These are phyloP conservation scores for Oryzias celebensis DNA, from an alignment of 2,113 vertebrate genomes.

Conservation along the genomic window DNA sequence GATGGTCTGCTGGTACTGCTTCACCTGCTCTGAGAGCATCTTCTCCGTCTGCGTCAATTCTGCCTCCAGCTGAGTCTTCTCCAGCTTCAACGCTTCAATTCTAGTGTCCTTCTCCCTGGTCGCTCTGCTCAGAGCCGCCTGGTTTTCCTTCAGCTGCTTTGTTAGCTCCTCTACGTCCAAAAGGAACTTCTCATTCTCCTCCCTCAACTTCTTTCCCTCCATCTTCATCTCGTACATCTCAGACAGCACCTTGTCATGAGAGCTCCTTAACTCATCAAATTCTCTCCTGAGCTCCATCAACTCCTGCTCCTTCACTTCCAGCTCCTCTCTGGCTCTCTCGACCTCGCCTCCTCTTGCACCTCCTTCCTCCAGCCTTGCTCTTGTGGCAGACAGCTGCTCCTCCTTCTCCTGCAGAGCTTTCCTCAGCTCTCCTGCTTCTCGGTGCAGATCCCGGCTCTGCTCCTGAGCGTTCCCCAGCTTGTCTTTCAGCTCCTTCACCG, in stretches of 20 bases:
- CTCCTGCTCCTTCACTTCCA: constrained; percentile 77
- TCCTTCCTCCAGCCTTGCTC: constrained; percentile 62
- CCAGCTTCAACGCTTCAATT: constrained; percentile 83
- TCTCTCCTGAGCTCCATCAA: constrained; percentile 76
- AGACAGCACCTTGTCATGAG: constrained; percentile 78
- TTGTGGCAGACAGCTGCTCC: constrained; percentile 69
- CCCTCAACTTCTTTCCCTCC: constrained; percentile 81
- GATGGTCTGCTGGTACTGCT: constrained; percentile 83
- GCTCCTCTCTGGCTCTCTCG: constrained; percentile 46
- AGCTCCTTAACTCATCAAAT: constrained; percentile 75
- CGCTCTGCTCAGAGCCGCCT: constrained; percentile 71
- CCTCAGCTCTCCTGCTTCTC: constrained; percentile 78
- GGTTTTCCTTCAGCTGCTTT: constrained; percentile 77
- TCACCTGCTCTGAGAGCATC: constrained; percentile 77
- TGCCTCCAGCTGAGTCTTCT: constrained; percentile 83
- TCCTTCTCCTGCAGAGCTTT: constrained; percentile 78
- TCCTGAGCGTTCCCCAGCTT: constrained; percentile 79
- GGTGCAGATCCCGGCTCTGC: constrained; percentile 65
- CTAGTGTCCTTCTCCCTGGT: constrained; percentile 82
- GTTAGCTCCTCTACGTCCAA: constrained; percentile 71
- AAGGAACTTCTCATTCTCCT: constrained; percentile 38
- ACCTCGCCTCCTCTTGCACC: constrained; percentile 39
- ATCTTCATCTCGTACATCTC: constrained; percentile 82
- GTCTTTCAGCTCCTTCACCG: constrained; percentile 79
- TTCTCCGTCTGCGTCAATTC: constrained; percentile 81